Conservation (phyloP, 2,797 vertebrate species). For the Psittacula echo region DNA sequence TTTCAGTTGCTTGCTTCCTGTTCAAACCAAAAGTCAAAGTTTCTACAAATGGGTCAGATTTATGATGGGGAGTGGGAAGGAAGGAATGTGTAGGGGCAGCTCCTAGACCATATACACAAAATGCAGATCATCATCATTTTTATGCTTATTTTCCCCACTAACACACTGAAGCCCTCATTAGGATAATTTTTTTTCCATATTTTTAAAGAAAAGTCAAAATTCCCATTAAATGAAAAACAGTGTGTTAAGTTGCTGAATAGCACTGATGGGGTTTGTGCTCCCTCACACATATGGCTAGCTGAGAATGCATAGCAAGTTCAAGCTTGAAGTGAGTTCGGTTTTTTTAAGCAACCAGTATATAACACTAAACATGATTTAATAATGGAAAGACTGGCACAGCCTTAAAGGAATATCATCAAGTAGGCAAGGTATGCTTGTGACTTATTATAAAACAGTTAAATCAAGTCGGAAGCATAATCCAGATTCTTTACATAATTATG, state of each 20-base stretch:
- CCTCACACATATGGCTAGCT: constrained; percentile 57
- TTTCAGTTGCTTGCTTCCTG: neutral
- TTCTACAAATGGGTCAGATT: neutral
- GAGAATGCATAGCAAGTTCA: constrained; percentile 42
- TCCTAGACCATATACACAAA: neutral
- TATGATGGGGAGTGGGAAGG: neutral
- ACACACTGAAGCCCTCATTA: neutral
- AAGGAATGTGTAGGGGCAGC: neutral
- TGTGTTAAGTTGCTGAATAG: neutral
- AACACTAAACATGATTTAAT: constrained; percentile 68
- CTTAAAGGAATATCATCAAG: constrained; percentile 68
- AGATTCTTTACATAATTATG: constrained; percentile 70
- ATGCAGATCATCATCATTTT: neutral
- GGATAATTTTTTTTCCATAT: neutral
- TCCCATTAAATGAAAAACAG: neutral
- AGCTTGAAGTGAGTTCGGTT: constrained; percentile 31
- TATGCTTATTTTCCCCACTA: neutral
- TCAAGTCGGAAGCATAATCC: constrained; percentile 59
- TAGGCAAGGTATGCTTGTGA: constrained; percentile 56
- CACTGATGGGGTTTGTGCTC: constrained; percentile 5
- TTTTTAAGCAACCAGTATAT: constrained; percentile 55
- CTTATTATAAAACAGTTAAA: constrained; percentile 63
- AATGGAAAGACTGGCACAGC: constrained; percentile 70
- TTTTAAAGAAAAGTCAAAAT: neutral
- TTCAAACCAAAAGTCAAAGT: neutral